These are phyloP conservation scores for Parnassius orleans DNA, from an alignment of 2,888 invertebrate genomes.

Conservation along the genomic window DNA sequence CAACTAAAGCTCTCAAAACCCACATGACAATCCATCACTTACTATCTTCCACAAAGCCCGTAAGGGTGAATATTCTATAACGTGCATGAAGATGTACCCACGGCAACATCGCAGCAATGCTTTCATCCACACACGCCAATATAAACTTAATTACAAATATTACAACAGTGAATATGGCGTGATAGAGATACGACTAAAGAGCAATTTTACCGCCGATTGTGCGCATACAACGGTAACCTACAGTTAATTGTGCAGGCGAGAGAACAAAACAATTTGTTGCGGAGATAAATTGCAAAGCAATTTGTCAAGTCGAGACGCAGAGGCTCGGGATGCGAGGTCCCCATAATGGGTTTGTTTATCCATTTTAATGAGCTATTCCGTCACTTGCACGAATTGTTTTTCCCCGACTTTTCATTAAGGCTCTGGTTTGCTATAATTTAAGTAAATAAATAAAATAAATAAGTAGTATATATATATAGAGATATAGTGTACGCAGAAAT, in stretches of 20 bases:
- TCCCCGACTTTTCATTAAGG: slow-evolving; percentile 13
- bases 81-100: slow-evolving; percentile 34
- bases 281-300: slow-evolving; percentile 33
- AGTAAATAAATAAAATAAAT: too few species aligned
- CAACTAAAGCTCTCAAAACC: slow-evolving; percentile 43
- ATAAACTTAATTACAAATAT: neutral
- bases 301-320: slow-evolving; percentile 29
- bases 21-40: slow-evolving; percentile 43
- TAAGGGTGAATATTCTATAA: slow-evolving; percentile 57
- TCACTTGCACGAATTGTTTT: slow-evolving; percentile 19
- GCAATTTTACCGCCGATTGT: slow-evolving; percentile 8
- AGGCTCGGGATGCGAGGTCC: slow-evolving; percentile 24
- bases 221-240: slow-evolving; percentile 23
- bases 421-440: neutral
- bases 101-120: slow-evolving; percentile 13
- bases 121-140: slow-evolving; percentile 2
- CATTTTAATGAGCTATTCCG: slow-evolving; percentile 27
- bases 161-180: slow-evolving; percentile 3
- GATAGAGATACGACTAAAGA: slow-evolving; percentile 12
- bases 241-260: slow-evolving; percentile 32
- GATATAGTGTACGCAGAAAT: too few species aligned
- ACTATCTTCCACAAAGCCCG: slow-evolving; percentile 45
- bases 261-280: slow-evolving; percentile 35
- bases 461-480: too few species aligned
- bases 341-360: slow-evolving; percentile 30